A percentile compares a stretch with the other conserved stretches of the same genome.
Evolutionary conservation across 2,888 invertebrate genomes (phyloP).

Genomic region (Philhelius pedissequus): DNA sequence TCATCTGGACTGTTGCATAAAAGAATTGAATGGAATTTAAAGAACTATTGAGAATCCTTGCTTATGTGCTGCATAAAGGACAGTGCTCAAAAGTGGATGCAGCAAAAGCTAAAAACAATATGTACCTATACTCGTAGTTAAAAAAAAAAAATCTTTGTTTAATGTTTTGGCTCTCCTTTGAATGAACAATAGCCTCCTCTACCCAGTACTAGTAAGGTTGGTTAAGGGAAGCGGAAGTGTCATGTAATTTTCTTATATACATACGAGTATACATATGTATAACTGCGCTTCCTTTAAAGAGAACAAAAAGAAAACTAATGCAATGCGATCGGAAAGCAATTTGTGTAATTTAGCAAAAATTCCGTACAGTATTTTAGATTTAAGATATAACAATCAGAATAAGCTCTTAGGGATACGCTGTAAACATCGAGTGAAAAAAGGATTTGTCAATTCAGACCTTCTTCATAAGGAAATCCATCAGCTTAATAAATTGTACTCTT

Average conservation of each 20-base stretch:
- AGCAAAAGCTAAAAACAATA: constrained; percentile 30
- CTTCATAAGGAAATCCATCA: constrained; percentile 40
- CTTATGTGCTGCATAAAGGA: neutral
- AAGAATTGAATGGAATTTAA: constrained; percentile 37
- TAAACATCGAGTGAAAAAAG: constrained; percentile 44
- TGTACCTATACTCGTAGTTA: constrained; percentile 18
- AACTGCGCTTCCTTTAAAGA: neutral
- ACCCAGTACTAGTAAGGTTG: neutral
- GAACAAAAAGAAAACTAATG: constrained; percentile 8
- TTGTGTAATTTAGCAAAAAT: constrained; percentile 45
- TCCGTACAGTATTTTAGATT: constrained; percentile 46
- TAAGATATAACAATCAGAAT: constrained; percentile 36
- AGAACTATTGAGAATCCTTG: constrained; percentile 24
- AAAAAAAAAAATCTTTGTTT: constrained; percentile 3
- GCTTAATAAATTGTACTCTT: constrained; percentile 44
- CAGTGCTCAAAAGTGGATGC: constrained; percentile 9
- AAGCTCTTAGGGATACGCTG: constrained; percentile 43
- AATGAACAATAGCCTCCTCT: neutral
- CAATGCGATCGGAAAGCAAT: constrained; percentile 31
- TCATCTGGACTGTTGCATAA: constrained; percentile 48
- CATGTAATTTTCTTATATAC: constrained; percentile 8
- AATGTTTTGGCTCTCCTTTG: constrained; percentile 7
- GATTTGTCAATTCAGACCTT: constrained; percentile 17
- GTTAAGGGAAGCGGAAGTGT: constrained; percentile 1
- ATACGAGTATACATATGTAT: neutral